Evolutionary conservation across 37 sponge, comb jelly and placozoan genomes (phyloP).

Genomic region (Tethya wilhelma): DNA sequence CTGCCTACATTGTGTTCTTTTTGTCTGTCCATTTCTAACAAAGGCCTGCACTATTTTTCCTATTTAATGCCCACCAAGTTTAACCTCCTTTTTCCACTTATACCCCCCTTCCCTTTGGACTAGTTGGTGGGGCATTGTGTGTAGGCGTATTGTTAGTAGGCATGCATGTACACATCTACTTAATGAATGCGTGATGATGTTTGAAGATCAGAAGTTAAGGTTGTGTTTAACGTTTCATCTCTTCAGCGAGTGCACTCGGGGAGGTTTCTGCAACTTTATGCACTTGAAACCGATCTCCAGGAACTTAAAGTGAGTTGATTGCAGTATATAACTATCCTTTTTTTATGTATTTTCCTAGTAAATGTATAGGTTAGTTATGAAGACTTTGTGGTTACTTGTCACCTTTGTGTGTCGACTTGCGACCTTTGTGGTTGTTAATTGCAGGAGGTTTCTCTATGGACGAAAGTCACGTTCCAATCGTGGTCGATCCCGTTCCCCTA

Average conservation of each 20-base stretch:
- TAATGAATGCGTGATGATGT: no score
- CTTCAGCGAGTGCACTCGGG: conserved; percentile 91
- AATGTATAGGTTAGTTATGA: background rate
- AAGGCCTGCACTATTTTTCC: background rate
- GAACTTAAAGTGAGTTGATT: conserved; percentile 76
- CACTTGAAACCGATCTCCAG: conserved; percentile 96
- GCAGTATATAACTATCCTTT: background rate
- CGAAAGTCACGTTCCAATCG: conserved; percentile 2
- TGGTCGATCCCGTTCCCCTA: conserved; percentile 31
- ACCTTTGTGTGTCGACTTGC: background rate
- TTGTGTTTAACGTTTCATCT: background rate
- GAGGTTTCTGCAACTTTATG: conserved; percentile 99
- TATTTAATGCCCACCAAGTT: background rate
- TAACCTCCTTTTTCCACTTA: background rate
- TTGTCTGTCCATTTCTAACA: background rate
- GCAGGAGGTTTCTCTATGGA: conserved; percentile 58
- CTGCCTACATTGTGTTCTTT: background rate
- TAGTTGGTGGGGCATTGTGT: no score
- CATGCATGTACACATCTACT: no score
- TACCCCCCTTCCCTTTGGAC: background rate
- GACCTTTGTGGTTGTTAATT: background rate
- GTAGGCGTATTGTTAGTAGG: no score
- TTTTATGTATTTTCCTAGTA: background rate
- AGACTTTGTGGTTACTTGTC: background rate
- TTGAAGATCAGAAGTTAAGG: background rate